Base-by-base conservation (phyloP, 2,888 invertebrate species). In the Caenorhabditis macrosperma region DNA sequence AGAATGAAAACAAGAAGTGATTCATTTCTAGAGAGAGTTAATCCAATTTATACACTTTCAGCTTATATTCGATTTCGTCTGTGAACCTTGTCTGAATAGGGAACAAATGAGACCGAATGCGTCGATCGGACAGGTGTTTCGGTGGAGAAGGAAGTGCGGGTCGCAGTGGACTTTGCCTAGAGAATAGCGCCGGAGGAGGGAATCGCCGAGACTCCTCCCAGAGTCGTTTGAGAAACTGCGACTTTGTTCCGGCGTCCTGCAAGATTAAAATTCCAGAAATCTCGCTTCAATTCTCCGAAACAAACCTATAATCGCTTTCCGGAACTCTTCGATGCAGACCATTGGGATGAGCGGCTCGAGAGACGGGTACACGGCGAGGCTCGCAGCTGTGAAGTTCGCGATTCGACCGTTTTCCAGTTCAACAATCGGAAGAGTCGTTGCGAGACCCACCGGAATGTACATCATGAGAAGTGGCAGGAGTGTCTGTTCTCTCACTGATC, bases 271-370 rank as follows among this genome's bases (percentile, higher is more conserved):
- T 10, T 22, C 20, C 24, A 20, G 28, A 54, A 54, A 22, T 12
- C 9, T 24, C 26, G 7, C 12, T 26, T 52, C 52, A 28, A 22
- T 52, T 52, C 26, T 54, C 12, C n/a, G n/a, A n/a, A n/a, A n/a
- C n/a, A 24, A 46, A 71, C 71, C 54, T 17, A 61, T 20, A 12
- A 71, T 17, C 15, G 35, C 28, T 2, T 61, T 76, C 15, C 54
- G 52, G 44, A 67, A 76, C 28, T 76, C 76, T 7, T 60, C 54
- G 22, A 76, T 68, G 22, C 67, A 76, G 12, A 67, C 17, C 52
- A 76, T 76, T 2, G 67, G 61, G 30, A 76, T 46, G 7, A 76
- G n/a, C 22, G 76, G 76, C n/a, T 76, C 76, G 15, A 76, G 20
- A n/a, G 46, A 52, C 22, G 76, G 67, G 26, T 76, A 76, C 7